These are phyloP conservation scores for Hedychridium roseum DNA, from an alignment of 2,888 invertebrate genomes.

Conservation along the genomic window DNA sequence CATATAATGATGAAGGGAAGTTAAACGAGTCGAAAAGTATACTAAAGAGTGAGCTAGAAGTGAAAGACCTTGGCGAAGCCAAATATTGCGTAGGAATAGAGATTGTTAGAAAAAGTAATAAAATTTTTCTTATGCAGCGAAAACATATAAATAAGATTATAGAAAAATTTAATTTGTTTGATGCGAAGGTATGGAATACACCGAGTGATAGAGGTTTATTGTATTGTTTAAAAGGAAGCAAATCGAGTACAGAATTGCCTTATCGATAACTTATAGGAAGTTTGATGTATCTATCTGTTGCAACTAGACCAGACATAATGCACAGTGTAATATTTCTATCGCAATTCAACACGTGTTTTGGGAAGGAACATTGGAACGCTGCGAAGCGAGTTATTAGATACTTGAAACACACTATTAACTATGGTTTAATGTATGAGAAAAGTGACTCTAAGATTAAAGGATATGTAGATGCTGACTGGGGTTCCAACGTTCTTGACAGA, in stretches of 20 bases:
- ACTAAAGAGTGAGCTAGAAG: slow-evolving; percentile 5
- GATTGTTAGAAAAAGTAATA: slow-evolving; percentile 2
- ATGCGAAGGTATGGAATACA: slow-evolving; percentile 4
- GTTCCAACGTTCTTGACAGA: slow-evolving; percentile 2
- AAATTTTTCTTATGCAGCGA: slow-evolving; percentile 3
- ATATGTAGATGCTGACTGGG: slow-evolving; percentile 17
- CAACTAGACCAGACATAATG: slow-evolving; percentile 15
- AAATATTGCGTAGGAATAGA: slow-evolving; percentile 11
- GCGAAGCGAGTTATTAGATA: slow-evolving; percentile 9
- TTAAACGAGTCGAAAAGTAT: slow-evolving; percentile 5
- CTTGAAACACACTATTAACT: neutral
- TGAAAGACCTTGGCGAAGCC: slow-evolving; percentile 9
- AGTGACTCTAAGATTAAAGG: neutral
- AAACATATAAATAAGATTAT: slow-evolving; percentile 7
- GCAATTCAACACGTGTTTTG: slow-evolving; percentile 11
- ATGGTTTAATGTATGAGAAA: slow-evolving; percentile 10
- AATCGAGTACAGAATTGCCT: neutral
- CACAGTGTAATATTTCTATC: slow-evolving; percentile 12
- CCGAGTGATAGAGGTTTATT: no score
- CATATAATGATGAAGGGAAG: slow-evolving; percentile 2
- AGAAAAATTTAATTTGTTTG: slow-evolving; percentile 13
- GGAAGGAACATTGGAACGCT: slow-evolving; percentile 10
- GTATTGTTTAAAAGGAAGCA: neutral
- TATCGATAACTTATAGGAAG: slow-evolving; percentile 12
- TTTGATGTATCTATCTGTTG: slow-evolving; percentile 14